A percentile compares a stretch with the other conserved stretches of the same genome.
Conservation (phyloP, 2,888 invertebrate species). For the Pseudococcus longispinus region DNA sequence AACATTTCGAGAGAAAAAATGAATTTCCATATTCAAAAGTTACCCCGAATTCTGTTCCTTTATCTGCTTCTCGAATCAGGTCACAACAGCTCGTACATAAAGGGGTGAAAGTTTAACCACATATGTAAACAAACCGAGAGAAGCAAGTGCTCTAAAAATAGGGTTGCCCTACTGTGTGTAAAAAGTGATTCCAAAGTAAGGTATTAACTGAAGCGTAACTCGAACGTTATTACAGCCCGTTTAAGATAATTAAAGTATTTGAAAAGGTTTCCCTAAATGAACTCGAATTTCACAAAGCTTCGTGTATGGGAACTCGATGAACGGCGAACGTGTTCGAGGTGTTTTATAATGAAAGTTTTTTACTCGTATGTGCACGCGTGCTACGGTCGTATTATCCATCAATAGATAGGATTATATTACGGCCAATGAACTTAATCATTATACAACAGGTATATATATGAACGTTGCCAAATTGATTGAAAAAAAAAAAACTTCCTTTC, state of each 20-base stretch:
- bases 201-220: not conserved
- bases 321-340: not conserved
- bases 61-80: not conserved
- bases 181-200: not conserved
- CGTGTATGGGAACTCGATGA: not conserved
- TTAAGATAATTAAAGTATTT: slow-evolving; percentile 18
- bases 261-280: slow-evolving; percentile 2
- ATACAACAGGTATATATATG: slow-evolving; percentile 28
- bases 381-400: slow-evolving; percentile 17
- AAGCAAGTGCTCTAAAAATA: not conserved
- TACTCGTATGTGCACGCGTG: not conserved
- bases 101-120: not conserved
- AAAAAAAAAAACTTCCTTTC: not conserved
- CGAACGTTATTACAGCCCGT: not conserved
- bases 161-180: not conserved
- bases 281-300: not conserved
- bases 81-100: not conserved
- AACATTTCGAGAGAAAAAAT: not conserved
- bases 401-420: slow-evolving; percentile 26
- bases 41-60: not conserved
- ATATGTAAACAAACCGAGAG: not conserved
- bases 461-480: slow-evolving; percentile 21
- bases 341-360: slow-evolving; percentile 12
- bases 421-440: slow-evolving; percentile 28
- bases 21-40: not conserved